Base-by-base conservation (phyloP, 2,113 vertebrate genomes). In the Pteruthius melanotis region DNA sequence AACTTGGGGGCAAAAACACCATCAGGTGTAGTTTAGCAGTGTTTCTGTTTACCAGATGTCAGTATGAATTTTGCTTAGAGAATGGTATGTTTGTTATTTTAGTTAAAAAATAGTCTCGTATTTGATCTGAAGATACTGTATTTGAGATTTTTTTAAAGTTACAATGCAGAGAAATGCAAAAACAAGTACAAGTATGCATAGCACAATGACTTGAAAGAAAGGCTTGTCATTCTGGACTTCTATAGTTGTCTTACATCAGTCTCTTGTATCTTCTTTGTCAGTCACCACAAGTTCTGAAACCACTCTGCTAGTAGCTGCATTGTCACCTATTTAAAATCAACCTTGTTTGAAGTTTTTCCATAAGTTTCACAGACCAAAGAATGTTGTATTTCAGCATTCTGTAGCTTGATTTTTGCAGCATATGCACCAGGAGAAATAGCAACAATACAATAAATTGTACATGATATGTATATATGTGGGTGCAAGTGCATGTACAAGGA, bases 401-500 rank as follows among this genome's bases (percentile, higher is more conserved):
- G 11, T 72, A 17, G 15, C 45, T 90, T 56, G 15, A 10, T 53
- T 86, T 80, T 80, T 83, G n/a, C 26, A 76, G 53, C 14, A 39
- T 33, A 3, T 40, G 6, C 39, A 64, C 5, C 10, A 66, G 45
- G 8, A 83, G 13, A 39, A 30, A 31, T 22, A 83, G 52, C 28
- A 81, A 11, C 20, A 53, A 28, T 68, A 28, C 22, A 71, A 3
- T 22, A 75, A 68, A 42, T 45, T 31, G 0, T 54, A 30, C 1
- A 0, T n/a, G 3, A 5, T 72, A 15, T 3, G 4, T 56, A 7
- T 69, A 4, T 63, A 10, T 52, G 16, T 71, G n/a, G 5, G 11
- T 52, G 71, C 11, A 49, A 27, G 47, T 50, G 22, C 1, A 0
- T 2, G 2, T 2, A 0, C 49, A 28, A 45, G 35, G 33, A 24